Evolutionary conservation across 2,797 vertebrate species (phyloP), one percentile per base, ranked within the genome.

Genomic region (Pseudochaenichthys georgianus): DNA sequence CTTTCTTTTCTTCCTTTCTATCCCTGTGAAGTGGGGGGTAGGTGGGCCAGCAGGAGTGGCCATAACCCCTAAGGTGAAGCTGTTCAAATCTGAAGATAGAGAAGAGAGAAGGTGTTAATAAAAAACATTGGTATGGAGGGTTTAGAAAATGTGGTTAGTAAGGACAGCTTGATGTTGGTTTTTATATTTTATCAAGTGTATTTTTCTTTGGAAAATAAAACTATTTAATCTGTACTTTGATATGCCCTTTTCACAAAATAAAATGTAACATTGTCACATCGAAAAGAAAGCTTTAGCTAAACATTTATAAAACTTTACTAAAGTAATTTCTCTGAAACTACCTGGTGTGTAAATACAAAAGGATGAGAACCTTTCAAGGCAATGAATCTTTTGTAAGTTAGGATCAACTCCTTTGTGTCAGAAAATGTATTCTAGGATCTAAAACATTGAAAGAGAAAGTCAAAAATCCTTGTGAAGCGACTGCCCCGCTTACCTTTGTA

Each of bases 1-100:
- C 85, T 85, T 89, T 89, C 85, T 92, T 89, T 87, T 83, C 77
- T 53, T 28, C 78, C 84, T 88, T 89, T 93, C 78, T 78, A 75
- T 52, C 78, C 74, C 59, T 68, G 78, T 74, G 84, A 47, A 64
- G 81, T 57, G 80, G 59, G 69, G 64, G 52, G 11, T 47, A 65
- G 67, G 63, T 19, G 60, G 71, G 21, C 2, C 13, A 21, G 79
- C 58, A 73, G 78, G 62, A 77, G 58, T 57, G 75, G 78, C 73
- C 67, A 63, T 87, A 78, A 84, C 80, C 78, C 62, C 61, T 19
- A 28, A 77, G 80, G 80, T 80, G 75, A 87, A 79, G 71, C 61
- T 60, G 54, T 58, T 81, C 38, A 70, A 75, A 69, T 72, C 61
- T 60, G 48, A 5, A 31, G 28, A 54, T 2, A n/a, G 10, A 71